A percentile compares a stretch with the other conserved stretches of the same genome.
phyloP scores from a whole-genome alignment of 2,888 invertebrate genomes.

The Tromatobia lineatoria region DNA sequence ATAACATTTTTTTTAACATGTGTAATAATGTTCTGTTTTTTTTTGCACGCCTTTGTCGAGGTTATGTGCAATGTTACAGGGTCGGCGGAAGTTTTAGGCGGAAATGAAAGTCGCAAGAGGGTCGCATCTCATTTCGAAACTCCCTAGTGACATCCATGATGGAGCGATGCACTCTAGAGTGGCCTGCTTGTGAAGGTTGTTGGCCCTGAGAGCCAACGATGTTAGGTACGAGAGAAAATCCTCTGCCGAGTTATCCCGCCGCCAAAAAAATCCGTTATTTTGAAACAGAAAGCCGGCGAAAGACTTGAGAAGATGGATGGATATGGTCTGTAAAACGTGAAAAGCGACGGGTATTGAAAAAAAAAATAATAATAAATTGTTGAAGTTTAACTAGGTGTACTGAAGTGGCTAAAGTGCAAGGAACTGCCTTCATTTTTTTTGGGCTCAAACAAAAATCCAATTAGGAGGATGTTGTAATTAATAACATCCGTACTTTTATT shows the following conservation, averaged over 20 bases:
- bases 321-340: constrained; percentile 19
- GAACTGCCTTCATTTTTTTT: no score
- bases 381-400: background rate
- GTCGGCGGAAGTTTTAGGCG: constrained; percentile 8
- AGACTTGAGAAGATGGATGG: constrained; percentile 40
- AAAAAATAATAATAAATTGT: constrained; percentile 24
- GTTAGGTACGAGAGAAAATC: constrained; percentile 43
- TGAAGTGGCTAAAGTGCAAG: background rate
- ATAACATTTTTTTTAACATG: no score
- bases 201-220: constrained; percentile 39
- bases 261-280: constrained; percentile 15
- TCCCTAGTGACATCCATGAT: constrained; percentile 64
- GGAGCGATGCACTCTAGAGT: constrained; percentile 66
- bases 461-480: no score
- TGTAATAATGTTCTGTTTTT: background rate
- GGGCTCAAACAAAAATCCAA: no score
- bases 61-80: background rate
- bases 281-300: constrained; percentile 31
- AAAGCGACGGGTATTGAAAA: background rate
- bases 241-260: constrained; percentile 25
- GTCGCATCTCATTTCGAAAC: constrained; percentile 33
- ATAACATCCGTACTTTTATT: no score
- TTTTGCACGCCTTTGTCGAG: constrained; percentile 3
- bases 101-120: constrained; percentile 31
- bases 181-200: constrained; percentile 32